Conservation (phyloP, 2,113 vertebrate species). For the Triplophysa dalaica region DNA sequence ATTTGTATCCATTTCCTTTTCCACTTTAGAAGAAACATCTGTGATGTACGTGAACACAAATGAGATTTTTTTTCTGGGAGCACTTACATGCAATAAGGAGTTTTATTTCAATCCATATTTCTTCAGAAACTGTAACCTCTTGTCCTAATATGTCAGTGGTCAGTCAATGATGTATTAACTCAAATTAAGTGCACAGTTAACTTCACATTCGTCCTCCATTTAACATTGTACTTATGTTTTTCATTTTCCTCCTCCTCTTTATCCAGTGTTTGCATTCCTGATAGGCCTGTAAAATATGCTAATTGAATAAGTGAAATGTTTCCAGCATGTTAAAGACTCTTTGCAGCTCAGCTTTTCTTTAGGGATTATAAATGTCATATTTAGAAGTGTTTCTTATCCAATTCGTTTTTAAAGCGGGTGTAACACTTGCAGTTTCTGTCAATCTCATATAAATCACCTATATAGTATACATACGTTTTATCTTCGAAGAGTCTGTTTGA, state of each 20-base stretch:
- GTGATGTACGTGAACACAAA: no score
- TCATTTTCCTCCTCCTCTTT: constrained; percentile 23
- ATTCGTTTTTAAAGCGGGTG: constrained; percentile 24
- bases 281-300: constrained; percentile 46
- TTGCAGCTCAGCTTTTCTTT: constrained; percentile 46
- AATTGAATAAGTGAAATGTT: constrained; percentile 48
- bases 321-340: constrained; percentile 37
- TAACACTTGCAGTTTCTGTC: no score
- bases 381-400: constrained; percentile 22
- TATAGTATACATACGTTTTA: no score
- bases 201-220: constrained; percentile 32
- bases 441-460: no score
- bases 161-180: constrained; percentile 13
- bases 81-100: neutral
- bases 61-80: neutral
- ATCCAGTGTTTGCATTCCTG: constrained; percentile 23
- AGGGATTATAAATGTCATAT: constrained; percentile 40
- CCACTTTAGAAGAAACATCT: no score
- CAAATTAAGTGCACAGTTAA: constrained; percentile 10
- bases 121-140: neutral
- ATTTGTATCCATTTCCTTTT: no score
- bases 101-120: constrained; percentile 16
- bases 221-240: constrained; percentile 37
- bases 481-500: no score
- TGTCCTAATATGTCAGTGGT: constrained; percentile 27